Percentiles rank a stretch among this genome's conserved stretches.
Evolutionary conservation across 2,888 invertebrate genomes (phyloP).

Genomic region (Clunio marinus): DNA sequence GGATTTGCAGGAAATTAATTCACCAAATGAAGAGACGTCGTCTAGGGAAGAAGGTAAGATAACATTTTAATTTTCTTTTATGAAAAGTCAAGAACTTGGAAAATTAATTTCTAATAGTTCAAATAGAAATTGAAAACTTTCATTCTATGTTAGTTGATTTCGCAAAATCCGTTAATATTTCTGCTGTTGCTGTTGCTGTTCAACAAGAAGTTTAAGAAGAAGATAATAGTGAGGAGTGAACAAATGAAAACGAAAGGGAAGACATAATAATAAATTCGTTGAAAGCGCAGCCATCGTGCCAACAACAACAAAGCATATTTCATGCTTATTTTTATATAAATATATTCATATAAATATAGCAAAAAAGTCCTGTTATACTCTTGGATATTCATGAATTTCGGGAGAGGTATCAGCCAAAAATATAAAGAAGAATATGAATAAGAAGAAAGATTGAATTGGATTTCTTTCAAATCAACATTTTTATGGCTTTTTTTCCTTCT

Average conservation of each 20-base stretch:
- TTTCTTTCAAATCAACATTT: not conserved
- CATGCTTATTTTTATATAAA: too few relatives aligned
- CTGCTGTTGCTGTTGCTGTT: not conserved
- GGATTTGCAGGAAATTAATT: constrained; percentile 19
- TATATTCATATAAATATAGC: too few relatives aligned
- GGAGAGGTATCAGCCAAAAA: not conserved
- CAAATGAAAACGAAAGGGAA: constrained; percentile 11
- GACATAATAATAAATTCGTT: not conserved
- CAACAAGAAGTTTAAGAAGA: not conserved
- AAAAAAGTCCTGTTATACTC: constrained; percentile 18
- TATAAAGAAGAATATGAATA: not conserved
- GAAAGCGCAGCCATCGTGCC: not conserved
- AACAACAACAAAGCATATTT: not conserved
- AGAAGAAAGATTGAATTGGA: constrained; percentile 12
- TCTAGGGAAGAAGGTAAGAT: constrained; percentile 32
- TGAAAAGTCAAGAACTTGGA: not conserved
- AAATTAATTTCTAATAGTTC: too few relatives aligned
- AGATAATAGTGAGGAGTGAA: constrained; percentile 8
- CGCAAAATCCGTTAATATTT: constrained; percentile 4
- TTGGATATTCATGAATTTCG: not conserved
- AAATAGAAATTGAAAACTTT: too few relatives aligned
- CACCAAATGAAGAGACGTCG: constrained; percentile 21
- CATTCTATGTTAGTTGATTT: not conserved
- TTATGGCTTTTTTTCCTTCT: not conserved
- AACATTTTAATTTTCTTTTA: too few relatives aligned